Evolutionary conservation across 1,140 invertebrate species (phyloP).

Genomic region (Zaprionus kolodkinae): DNA sequence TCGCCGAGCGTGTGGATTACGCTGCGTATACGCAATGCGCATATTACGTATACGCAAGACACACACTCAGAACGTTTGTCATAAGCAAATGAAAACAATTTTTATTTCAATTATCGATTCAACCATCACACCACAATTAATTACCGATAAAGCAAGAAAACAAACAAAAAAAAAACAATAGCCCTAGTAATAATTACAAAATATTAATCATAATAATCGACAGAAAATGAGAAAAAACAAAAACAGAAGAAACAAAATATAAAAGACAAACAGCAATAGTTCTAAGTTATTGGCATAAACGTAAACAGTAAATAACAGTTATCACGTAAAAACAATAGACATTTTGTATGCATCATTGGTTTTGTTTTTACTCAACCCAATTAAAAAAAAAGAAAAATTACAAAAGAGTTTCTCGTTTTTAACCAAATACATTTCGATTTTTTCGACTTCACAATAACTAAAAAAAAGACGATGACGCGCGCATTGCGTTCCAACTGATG

Average conservation of each 20-base stretch:
- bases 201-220: slow-evolving; percentile 76
- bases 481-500: slow-evolving; percentile 60
- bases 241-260: slow-evolving; percentile 15
- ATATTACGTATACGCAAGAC: slow-evolving; percentile 32
- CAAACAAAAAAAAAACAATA: slow-evolving; percentile 54
- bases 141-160: slow-evolving; percentile 58
- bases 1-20: slow-evolving; percentile 46
- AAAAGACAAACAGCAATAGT: slow-evolving; percentile 62
- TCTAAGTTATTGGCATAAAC: slow-evolving; percentile 72
- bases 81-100: slow-evolving; percentile 61
- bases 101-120: slow-evolving; percentile 79
- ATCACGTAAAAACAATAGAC: slow-evolving; percentile 3
- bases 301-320: slow-evolving; percentile 30
- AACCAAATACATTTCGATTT: slow-evolving; percentile 56
- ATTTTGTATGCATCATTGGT: slow-evolving; percentile 13
- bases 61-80: slow-evolving; percentile 15
- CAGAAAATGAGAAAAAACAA: slow-evolving; percentile 41
- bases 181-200: slow-evolving; percentile 53
- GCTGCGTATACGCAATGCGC: slow-evolving; percentile 31
- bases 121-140: slow-evolving; percentile 56
- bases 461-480: slow-evolving; percentile 29
- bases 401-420: slow-evolving; percentile 55
- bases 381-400: slow-evolving; percentile 5
- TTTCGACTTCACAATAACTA: slow-evolving; percentile 54
- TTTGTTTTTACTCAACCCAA: not conserved